These are phyloP conservation scores for Cecidostiba fungosa DNA, from an alignment of 2,888 invertebrate genomes.

Conservation along the genomic window DNA sequence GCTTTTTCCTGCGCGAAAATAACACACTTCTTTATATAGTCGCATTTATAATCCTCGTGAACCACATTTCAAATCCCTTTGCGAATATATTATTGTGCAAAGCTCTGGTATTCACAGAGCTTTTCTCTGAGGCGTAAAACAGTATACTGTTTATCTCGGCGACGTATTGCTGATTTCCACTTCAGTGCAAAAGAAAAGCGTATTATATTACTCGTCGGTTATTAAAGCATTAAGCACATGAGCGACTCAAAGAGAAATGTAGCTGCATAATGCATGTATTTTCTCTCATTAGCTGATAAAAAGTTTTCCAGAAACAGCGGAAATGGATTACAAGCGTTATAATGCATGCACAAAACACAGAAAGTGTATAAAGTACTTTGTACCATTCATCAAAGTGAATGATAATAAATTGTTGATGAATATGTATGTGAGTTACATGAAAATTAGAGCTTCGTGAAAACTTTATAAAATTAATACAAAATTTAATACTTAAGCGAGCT, in stretches of 20 bases:
- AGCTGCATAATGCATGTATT: neutral
- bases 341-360: neutral
- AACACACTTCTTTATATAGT: neutral
- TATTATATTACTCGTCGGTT: neutral
- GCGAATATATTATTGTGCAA: neutral
- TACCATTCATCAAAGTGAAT: neutral
- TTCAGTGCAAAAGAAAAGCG: neutral
- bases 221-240: neutral
- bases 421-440: no score
- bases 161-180: neutral
- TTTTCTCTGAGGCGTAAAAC: neutral
- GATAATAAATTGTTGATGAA: neutral
- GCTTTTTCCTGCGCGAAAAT: neutral
- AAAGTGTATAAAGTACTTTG: neutral
- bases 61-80: neutral
- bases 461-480: neutral
- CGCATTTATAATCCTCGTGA: neutral
- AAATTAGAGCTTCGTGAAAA: neutral
- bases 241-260: neutral
- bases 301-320: neutral
- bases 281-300: slow-evolving; percentile 16
- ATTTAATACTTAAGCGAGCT: neutral
- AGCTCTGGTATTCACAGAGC: neutral
- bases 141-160: neutral
- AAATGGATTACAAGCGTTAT: neutral